Percentiles rank a stretch among this genome's conserved stretches.
Conservation (phyloP, 2,888 invertebrate species). For the Drosophila crucigera region DNA sequence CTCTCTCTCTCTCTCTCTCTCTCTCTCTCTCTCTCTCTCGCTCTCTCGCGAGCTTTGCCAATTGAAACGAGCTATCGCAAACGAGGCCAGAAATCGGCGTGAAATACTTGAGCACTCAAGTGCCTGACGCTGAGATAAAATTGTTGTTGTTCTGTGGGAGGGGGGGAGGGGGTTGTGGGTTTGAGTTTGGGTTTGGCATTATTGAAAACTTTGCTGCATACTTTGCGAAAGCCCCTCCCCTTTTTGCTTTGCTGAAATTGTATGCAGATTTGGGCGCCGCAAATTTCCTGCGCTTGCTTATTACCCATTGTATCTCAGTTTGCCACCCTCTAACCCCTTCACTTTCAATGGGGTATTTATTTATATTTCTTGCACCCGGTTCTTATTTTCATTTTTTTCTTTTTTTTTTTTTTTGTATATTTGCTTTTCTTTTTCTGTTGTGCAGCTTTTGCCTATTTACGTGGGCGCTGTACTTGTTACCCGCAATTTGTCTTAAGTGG, state of each 20-base stretch:
- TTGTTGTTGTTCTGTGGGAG: constrained; percentile 19
- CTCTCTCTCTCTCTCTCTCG: neutral
- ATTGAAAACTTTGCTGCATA: constrained; percentile 65
- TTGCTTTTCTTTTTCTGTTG: constrained; percentile 9
- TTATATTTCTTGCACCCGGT: constrained; percentile 45
- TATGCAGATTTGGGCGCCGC: constrained; percentile 66
- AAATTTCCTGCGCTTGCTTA: constrained; percentile 62
- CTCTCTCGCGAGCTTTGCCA: constrained; percentile 24
- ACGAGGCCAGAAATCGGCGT: constrained; percentile 69
- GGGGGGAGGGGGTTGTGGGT: neutral
- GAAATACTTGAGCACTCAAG: constrained; percentile 81
- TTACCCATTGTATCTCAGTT: constrained; percentile 53
- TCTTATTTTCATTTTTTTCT: constrained; percentile 13
- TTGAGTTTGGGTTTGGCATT: constrained; percentile 21
- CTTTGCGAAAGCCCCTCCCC: constrained; percentile 44
- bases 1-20: neutral
- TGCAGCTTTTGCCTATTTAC: constrained; percentile 63
- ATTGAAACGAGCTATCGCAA: constrained; percentile 55
- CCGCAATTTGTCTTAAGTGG: constrained; percentile 84
- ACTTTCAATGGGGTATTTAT: constrained; percentile 58
- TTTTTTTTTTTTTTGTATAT: constrained; percentile 15
- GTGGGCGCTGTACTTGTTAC: constrained; percentile 74
- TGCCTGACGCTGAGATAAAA: constrained; percentile 64
- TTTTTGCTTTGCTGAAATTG: constrained; percentile 44
- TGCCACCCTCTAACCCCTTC: constrained; percentile 19